These are phyloP conservation scores for Pomatostomus ruficeps DNA, from an alignment of 2,113 vertebrate species.

Conservation along the genomic window DNA sequence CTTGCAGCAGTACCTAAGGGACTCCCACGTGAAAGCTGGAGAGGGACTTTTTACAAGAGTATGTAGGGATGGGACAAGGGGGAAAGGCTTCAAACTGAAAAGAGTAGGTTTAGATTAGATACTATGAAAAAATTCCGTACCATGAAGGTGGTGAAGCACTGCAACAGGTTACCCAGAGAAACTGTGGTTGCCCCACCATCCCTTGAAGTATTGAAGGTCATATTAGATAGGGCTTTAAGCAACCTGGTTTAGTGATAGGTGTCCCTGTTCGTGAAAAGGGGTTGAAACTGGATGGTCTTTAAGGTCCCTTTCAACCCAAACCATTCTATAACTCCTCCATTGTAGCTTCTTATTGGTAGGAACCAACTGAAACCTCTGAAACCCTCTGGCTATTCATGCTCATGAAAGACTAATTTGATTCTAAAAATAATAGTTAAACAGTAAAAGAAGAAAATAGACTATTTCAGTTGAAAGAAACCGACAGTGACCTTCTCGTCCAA, in stretches of 20 bases:
- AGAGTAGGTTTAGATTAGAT: neutral
- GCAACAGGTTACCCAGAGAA: neutral
- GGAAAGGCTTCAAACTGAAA: neutral
- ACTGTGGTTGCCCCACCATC: neutral
- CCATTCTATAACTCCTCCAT: neutral
- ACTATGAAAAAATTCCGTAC: neutral
- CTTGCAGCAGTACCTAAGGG: neutral
- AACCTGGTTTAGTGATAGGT: neutral
- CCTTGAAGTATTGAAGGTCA: neutral
- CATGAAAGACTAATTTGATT: neutral
- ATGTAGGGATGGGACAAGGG: no score
- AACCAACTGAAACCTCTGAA: neutral
- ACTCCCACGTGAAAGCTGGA: neutral
- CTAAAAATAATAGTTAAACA: neutral
- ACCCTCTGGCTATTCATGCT: no score
- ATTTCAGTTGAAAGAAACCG: neutral
- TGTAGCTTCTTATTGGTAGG: neutral
- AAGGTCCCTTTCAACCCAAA: neutral
- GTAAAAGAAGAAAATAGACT: neutral
- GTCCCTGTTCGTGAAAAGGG: neutral
- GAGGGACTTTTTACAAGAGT: neutral
- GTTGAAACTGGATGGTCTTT: neutral
- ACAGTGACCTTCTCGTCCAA: neutral
- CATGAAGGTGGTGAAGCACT: neutral
- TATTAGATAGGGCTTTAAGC: neutral